These are phyloP conservation scores for Pyrocoelia pectoralis DNA, from an alignment of 2,888 invertebrate genomes.

Conservation along the genomic window DNA sequence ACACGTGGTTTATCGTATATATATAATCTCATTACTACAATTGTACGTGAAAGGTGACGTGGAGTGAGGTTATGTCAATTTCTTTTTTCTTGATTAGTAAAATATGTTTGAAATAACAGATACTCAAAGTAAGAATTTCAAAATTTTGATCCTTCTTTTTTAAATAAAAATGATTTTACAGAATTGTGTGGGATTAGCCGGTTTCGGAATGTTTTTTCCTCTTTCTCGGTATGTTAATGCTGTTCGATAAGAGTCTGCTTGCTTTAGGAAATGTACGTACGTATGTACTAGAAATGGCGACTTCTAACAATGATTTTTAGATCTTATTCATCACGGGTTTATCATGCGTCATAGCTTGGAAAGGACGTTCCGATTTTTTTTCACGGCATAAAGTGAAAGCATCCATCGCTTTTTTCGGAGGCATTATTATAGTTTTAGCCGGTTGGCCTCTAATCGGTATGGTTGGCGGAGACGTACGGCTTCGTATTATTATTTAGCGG, in stretches of 20 bases:
- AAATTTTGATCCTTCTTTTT: no score
- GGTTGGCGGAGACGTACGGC: slow-evolving; percentile 95
- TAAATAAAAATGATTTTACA: no score
- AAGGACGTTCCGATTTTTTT: slow-evolving; percentile 94
- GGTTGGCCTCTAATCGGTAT: slow-evolving; percentile 98
- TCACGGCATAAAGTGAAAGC: slow-evolving; percentile 94
- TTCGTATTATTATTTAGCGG: slow-evolving; percentile 92
- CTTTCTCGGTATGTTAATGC: slow-evolving; percentile 88
- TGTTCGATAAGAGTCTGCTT: slow-evolving; percentile 96
- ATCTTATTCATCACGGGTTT: slow-evolving; percentile 95
- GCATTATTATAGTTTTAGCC: slow-evolving; percentile 88
- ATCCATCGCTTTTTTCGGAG: slow-evolving; percentile 88
- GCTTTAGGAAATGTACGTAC: slow-evolving; percentile 98
- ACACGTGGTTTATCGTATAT: background rate
- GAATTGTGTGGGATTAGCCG: slow-evolving; percentile 97
- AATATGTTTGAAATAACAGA: slow-evolving; percentile 85
- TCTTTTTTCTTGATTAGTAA: background rate
- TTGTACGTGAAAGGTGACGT: slow-evolving; percentile 19
- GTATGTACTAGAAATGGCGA: background rate
- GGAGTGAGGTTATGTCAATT: slow-evolving; percentile 32
- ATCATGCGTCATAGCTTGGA: slow-evolving; percentile 96
- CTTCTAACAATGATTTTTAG: slow-evolving; percentile 67
- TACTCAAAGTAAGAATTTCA: slow-evolving; percentile 80
- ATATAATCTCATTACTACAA: background rate
- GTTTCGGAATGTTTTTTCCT: slow-evolving; percentile 95